These are phyloP conservation scores for Drosophila bocki DNA, from an alignment of 1,140 invertebrate genomes.

Conservation along the genomic window DNA sequence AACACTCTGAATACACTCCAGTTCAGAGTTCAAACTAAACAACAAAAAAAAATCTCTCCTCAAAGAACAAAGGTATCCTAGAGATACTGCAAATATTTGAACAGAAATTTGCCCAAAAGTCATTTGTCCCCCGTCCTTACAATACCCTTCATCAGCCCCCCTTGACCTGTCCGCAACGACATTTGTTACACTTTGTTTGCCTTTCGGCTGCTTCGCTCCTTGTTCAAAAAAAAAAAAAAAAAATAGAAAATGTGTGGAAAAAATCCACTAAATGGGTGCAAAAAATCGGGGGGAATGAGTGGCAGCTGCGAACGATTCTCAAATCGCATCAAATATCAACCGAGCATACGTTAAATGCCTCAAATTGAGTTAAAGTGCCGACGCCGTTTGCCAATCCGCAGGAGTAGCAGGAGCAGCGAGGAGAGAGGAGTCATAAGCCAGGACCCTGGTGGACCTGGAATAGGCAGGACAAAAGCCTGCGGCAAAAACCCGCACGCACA, in stretches of 20 bases:
- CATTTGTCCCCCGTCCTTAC: constrained; percentile 64
- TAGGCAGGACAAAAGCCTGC: constrained; percentile 67
- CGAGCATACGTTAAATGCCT: constrained; percentile 85
- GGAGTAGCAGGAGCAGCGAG: not conserved
- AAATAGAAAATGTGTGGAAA: not conserved
- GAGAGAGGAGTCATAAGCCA: not conserved
- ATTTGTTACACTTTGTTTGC: constrained; percentile 83
- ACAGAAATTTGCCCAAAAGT: constrained; percentile 65
- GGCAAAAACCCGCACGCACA: constrained; percentile 43
- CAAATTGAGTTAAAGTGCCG: constrained; percentile 84
- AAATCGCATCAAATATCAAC: constrained; percentile 85
- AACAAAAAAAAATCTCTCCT: constrained; percentile 6
- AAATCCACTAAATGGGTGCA: constrained; percentile 29
- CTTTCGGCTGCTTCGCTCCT: constrained; percentile 55
- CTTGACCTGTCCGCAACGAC: constrained; percentile 57
- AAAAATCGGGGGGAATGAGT: not conserved
- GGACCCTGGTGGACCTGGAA: not conserved
- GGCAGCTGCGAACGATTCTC: constrained; percentile 43
- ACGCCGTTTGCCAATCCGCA: constrained; percentile 50
- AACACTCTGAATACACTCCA: not conserved
- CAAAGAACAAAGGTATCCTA: constrained; percentile 10
- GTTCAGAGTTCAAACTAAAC: not conserved
- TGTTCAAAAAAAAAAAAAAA: not conserved
- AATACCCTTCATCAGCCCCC: no score
- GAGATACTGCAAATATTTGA: constrained; percentile 64